phyloP scores from a whole-genome alignment of 35 echinoderm and acorn worm species.

The Lytechinus pictus region DNA sequence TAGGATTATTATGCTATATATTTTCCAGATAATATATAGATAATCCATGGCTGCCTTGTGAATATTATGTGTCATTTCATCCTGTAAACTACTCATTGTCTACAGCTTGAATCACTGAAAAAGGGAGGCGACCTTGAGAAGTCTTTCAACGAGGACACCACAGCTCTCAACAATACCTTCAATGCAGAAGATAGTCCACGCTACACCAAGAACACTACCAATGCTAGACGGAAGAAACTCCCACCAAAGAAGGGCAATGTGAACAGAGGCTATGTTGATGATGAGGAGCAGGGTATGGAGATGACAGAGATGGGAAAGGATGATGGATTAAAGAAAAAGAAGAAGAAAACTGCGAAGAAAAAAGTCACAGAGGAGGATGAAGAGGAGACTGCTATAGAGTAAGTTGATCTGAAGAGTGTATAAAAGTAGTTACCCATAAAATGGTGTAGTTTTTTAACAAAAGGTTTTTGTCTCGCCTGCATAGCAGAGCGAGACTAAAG shows the following conservation, averaged over 20 bases:
- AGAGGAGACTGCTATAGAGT: conserved; percentile 34
- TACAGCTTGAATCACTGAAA: conserved; percentile 76
- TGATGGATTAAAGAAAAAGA: conserved; percentile 51
- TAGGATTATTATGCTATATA: too few relatives aligned
- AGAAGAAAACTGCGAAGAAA: conserved; percentile 76
- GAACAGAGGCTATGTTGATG: conserved; percentile 73
- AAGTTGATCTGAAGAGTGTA: background rate
- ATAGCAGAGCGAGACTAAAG: too few relatives aligned
- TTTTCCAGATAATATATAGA: too few relatives aligned
- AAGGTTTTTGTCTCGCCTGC: too few relatives aligned
- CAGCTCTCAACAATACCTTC: conserved; percentile 78
- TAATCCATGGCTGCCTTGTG: too few relatives aligned
- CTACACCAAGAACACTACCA: conserved; percentile 85
- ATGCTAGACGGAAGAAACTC: conserved; percentile 71
- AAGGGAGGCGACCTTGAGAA: conserved; percentile 76
- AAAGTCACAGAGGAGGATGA: conserved; percentile 51
- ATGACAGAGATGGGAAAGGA: conserved; percentile 27
- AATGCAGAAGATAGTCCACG: conserved; percentile 79
- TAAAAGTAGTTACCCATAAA: background rate
- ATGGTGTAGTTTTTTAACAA: too few relatives aligned
- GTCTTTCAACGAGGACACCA: conserved; percentile 59
- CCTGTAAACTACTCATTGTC: background rate
- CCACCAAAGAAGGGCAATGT: conserved; percentile 80
- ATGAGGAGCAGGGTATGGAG: conserved; percentile 57
- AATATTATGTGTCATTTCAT: background rate